Evolutionary conservation across 2,797 vertebrate genomes (phyloP).

Genomic region (Podargus strigoides): DNA sequence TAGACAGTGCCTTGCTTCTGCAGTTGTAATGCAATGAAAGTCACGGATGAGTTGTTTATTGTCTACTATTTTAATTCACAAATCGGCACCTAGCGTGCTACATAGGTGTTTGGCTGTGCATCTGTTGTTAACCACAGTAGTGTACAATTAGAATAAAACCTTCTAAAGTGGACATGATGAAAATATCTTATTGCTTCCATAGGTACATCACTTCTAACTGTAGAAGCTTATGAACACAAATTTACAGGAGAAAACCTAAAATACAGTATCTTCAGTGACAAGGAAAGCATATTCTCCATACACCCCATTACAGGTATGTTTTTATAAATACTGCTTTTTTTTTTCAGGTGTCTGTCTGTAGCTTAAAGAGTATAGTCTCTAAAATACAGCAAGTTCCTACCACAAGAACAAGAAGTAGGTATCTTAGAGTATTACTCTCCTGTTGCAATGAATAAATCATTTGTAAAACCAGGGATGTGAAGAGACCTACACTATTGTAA

Average conservation of each 20-base stretch:
- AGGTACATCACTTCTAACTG: constrained; percentile 84
- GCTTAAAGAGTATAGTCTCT: not conserved
- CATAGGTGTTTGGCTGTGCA: not conserved
- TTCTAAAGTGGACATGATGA: not conserved
- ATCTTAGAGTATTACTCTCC: not conserved
- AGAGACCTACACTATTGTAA: not conserved
- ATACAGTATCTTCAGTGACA: constrained; percentile 83
- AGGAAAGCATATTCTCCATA: constrained; percentile 83
- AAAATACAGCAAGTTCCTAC: not conserved
- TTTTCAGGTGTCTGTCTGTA: not conserved
- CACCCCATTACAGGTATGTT: constrained; percentile 81
- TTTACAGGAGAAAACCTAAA: constrained; percentile 70
- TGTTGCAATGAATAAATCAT: not conserved
- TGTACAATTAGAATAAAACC: not conserved
- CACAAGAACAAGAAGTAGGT: not conserved
- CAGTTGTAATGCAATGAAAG: not conserved
- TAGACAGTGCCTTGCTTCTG: not conserved
- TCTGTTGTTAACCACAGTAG: not conserved
- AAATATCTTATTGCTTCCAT: not conserved
- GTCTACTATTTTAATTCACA: not conserved
- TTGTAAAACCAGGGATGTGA: not conserved
- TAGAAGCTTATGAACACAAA: constrained; percentile 76
- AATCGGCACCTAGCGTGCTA: not conserved
- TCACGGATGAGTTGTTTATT: not conserved
- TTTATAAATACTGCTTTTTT: not conserved